Evolutionary conservation across 2,113 vertebrate species (phyloP), one percentile per base, ranked within the genome.

Genomic region (Pionites leucogaster): DNA sequence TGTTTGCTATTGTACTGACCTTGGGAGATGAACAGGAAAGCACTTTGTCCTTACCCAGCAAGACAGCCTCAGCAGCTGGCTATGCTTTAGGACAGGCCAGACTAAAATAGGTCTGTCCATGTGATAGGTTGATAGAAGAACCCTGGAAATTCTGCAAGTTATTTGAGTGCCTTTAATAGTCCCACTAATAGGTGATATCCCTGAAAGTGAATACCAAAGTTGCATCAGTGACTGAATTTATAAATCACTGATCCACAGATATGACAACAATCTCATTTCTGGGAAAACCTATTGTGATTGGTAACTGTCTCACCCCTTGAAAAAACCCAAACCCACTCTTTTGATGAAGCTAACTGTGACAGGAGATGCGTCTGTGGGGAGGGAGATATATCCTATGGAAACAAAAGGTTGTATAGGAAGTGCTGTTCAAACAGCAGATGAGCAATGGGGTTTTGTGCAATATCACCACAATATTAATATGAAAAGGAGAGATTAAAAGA

Each of bases 1-100:
- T 78, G 68, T 86, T 90, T 96, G 85, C 86, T 94, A 92, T 92
- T 93, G 88, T 72, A 82, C 83, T 94, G 94, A 96, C 96, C 96
- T 97, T 97, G 94, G 70, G 69, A 95, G 77, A 92, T 25, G 33
- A 91, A 92, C 18, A 94, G 95, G 65, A 70, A 88, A 86, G 57
- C 0, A 8, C 77, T 95, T 93, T 93, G 83, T 94, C 90, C 86
- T 91, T 82, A 84, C 69, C 57, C 77, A 72, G 90, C 77, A 76
- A 88, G 95, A 91, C 69, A 94, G 69, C 74, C 86, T 68, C 77
- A 79, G 93, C 80, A 96, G 91, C 95, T 95, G 95, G 86, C 93
- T 95, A 44, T 68, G 95, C 89, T 89, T 86, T 84, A 95, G 94
- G 94, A 95, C 86, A 95, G 81, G 65, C 64, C 62, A 89, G 83